Evolutionary conservation across 35 echinoderm and acorn worm genomes (phyloP), one percentile per base, ranked within the genome.

Genomic region (Heliocidaris tuberculata): DNA sequence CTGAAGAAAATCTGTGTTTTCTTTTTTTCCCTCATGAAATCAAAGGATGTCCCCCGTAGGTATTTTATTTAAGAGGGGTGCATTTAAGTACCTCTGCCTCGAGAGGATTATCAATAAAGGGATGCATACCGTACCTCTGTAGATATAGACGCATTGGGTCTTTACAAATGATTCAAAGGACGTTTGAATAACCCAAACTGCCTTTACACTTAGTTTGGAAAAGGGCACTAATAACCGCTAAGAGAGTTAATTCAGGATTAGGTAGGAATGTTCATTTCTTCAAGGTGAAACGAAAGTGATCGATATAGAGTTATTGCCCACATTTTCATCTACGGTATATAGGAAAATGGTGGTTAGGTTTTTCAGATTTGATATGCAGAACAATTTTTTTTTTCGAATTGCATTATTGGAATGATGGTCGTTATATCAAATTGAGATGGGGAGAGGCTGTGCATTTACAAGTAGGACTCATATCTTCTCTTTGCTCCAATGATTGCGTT

Each of bases 171-270:
- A 78, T 78, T 4, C 17, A 7, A 7, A 78, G 0, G 65, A n/a
- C 0, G 65, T 78, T 0, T 78, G 65, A 78, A 78, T 78, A 42
- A 78, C 65, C 65, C 7, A n/a, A 78, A 78, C 15, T 7, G 27
- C 65, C 60, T 78, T 78, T 78, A 21, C 65, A 78, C 21, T n/a
- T 78, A 78, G 65, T 78, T 78, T n/a, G 19, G 10, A 56, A 56
- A 9, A 56, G 21, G 65, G 65, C 27, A 78, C 0, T 56, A 78
- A 78, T 78, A 27, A 78, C 2, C 27, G 65, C 21, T 19, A 21
- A n/a, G 65, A 78, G 65, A 78, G 15, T 78, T 78, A n/a, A 78
- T n/a, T 78, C 65, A n/a, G 65, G 65, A 78, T 78, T 78, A 78
- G 65, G 21, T 56, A 24, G 65, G 27, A 19, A 27, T 7, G 65